Evolutionary conservation across 1,140 invertebrate species (phyloP).

Genomic region (Drosophila persimilis): DNA sequence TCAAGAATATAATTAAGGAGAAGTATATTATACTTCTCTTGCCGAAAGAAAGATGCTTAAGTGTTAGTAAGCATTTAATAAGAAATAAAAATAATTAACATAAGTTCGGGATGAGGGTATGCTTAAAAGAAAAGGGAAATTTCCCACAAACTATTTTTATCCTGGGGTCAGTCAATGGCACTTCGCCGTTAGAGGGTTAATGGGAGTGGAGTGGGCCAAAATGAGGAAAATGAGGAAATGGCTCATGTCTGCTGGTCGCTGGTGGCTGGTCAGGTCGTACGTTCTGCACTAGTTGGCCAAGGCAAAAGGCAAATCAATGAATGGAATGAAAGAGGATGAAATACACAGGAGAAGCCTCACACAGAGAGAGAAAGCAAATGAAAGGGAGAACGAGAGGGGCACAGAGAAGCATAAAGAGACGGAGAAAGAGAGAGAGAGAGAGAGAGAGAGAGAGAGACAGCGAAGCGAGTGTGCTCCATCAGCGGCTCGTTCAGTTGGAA

Average conservation of each 20-base stretch:
- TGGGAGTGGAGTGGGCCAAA: not conserved
- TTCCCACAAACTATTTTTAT: slow-evolving; percentile 42
- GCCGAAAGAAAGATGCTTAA: too few relatives aligned
- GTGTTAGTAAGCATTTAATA: too few relatives aligned
- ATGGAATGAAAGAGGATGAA: slow-evolving; percentile 44
- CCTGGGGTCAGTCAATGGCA: slow-evolving; percentile 27
- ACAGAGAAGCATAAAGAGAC: slow-evolving; percentile 19
- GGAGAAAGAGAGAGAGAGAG: not conserved
- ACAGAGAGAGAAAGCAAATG: slow-evolving; percentile 11
- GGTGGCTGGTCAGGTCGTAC: slow-evolving; percentile 16
- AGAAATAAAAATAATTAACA: too few relatives aligned
- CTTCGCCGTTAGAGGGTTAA: slow-evolving; percentile 31
- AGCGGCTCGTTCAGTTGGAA: slow-evolving; percentile 73
- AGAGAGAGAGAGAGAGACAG: slow-evolving; percentile 29
- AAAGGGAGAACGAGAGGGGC: slow-evolving; percentile 3
- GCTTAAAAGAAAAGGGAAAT: slow-evolving; percentile 6
- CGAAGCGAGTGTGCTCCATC: slow-evolving; percentile 64
- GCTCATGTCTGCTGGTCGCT: slow-evolving; percentile 29
- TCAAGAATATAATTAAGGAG: too few relatives aligned
- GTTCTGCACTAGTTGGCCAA: slow-evolving; percentile 53
- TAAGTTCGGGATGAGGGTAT: not conserved
- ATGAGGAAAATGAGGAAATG: not conserved
- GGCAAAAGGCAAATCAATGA: slow-evolving; percentile 73
- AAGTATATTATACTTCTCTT: too few relatives aligned
- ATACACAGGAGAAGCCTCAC: slow-evolving; percentile 20